Evolutionary conservation across 2,797 vertebrate species (phyloP).

Genomic region (Tolypeutes matacus): DNA sequence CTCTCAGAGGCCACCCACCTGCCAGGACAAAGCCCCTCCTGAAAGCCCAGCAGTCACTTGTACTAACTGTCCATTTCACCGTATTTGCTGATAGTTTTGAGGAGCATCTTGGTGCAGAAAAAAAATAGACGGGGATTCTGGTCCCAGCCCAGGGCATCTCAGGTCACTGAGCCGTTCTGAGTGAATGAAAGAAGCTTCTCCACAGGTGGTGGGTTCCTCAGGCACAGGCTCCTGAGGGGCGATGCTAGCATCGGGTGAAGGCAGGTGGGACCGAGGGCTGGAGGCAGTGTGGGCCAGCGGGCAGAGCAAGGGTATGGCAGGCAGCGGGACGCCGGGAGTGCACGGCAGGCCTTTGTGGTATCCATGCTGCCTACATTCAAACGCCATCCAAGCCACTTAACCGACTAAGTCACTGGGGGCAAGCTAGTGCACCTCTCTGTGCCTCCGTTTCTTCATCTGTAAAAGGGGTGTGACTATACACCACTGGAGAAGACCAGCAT

Average conservation of each 20-base stretch:
- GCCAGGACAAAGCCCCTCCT: not conserved
- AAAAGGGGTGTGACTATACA: not conserved
- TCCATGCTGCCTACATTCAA: not conserved
- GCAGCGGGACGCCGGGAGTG: not conserved
- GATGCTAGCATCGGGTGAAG: not conserved
- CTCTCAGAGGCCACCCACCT: not conserved
- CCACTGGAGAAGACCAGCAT: fast-evolving
- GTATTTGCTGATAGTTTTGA: not conserved
- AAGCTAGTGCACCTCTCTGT: not conserved
- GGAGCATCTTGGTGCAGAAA: fast-evolving
- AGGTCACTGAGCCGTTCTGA: not conserved
- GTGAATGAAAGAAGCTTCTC: not conserved
- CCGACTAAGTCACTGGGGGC: not conserved
- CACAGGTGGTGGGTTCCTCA: fast-evolving
- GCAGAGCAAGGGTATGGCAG: fast-evolving
- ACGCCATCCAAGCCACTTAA: not conserved
- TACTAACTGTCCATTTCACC: not conserved
- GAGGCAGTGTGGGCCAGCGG: not conserved
- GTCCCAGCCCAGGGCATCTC: too few relatives aligned
- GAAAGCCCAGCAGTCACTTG: fast-evolving
- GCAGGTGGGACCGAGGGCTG: fast-evolving
- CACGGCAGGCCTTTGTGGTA: too few relatives aligned
- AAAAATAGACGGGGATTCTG: not conserved
- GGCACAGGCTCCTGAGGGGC: not conserved
- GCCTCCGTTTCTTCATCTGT: not conserved